Evolutionary conservation across 2,888 invertebrate genomes (phyloP).

Genomic region (Drosophila pseudotalamancana): DNA sequence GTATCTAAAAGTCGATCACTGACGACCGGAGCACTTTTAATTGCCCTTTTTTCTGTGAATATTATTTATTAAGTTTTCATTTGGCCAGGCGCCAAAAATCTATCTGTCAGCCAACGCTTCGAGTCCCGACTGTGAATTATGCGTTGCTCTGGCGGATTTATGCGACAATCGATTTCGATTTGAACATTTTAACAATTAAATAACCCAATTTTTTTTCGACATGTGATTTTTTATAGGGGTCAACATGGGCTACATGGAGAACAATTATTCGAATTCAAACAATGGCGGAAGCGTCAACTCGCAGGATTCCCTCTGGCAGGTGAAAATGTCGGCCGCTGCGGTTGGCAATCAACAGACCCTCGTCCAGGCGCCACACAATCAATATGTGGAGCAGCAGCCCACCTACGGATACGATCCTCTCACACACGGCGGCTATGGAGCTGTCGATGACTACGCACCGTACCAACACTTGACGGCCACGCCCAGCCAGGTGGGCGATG

Average conservation of each 20-base stretch:
- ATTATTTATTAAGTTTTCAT: slow-evolving; percentile 35
- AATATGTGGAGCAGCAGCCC: slow-evolving; percentile 88
- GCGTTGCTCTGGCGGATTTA: slow-evolving; percentile 46
- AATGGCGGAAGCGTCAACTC: slow-evolving; percentile 98
- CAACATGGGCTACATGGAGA: slow-evolving; percentile 95
- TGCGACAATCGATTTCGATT: slow-evolving; percentile 36
- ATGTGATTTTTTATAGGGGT: slow-evolving; percentile 86
- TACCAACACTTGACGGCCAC: slow-evolving; percentile 91
- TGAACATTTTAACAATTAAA: slow-evolving; percentile 1
- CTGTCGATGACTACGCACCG: slow-evolving; percentile 93
- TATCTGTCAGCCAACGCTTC: slow-evolving; percentile 28
- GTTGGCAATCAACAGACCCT: slow-evolving; percentile 88
- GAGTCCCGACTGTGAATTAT: slow-evolving; percentile 59
- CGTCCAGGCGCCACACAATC: slow-evolving; percentile 85
- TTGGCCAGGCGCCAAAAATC: slow-evolving; percentile 47
- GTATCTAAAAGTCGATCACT: not conserved
- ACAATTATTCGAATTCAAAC: slow-evolving; percentile 96
- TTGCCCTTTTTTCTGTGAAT: slow-evolving; percentile 1
- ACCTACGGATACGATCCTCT: slow-evolving; percentile 91
- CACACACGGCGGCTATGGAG: slow-evolving; percentile 92
- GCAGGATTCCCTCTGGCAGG: slow-evolving; percentile 97
- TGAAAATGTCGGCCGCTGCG: slow-evolving; percentile 93
- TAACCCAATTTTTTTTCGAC: slow-evolving; percentile 14
- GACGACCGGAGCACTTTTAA: too few relatives aligned
- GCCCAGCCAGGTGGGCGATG: slow-evolving; percentile 88